phyloP scores from a whole-genome alignment of 2,797 vertebrate species.

The Falco rusticolus region DNA sequence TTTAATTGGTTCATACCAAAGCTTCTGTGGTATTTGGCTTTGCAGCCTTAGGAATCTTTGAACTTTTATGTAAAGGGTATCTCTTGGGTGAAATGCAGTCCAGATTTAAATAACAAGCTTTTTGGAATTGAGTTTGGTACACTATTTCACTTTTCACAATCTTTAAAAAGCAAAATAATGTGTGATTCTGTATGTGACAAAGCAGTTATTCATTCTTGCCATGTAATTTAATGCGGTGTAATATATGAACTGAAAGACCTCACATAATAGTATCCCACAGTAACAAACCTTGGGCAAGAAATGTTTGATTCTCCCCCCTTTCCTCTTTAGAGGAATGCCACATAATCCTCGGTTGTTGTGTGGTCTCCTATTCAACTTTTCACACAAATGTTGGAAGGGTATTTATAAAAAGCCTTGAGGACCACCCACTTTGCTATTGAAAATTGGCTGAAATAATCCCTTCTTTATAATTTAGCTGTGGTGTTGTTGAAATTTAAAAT shows the following conservation, averaged over 20 bases:
- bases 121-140: constrained; percentile 16
- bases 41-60: constrained; percentile 12
- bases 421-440: constrained; percentile 76
- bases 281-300: constrained; percentile 54
- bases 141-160: constrained; percentile 27
- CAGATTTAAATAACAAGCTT: constrained; percentile 27
- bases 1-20: constrained; percentile 1
- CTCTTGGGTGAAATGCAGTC: neutral
- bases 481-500: constrained; percentile 62
- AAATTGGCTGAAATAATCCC: constrained; percentile 70
- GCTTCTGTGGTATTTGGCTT: constrained; percentile 19
- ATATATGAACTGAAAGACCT: constrained; percentile 23
- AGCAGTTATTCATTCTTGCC: constrained; percentile 18
- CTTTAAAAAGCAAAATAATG: constrained; percentile 34
- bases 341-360: constrained; percentile 69
- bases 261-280: constrained; percentile 62
- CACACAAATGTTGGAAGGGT: constrained; percentile 66
- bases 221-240: constrained; percentile 27
- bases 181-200: constrained; percentile 16
- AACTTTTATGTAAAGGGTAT: neutral
- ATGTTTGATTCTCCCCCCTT: constrained; percentile 34
- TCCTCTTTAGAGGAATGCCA: constrained; percentile 29
- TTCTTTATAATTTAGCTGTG: constrained; percentile 66
- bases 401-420: constrained; percentile 67
- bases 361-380: constrained; percentile 68